A percentile compares a stretch with the other conserved stretches of the same genome.
Conservation (phyloP, 2,888 invertebrate genomes). For the Drosophila birchii region DNA sequence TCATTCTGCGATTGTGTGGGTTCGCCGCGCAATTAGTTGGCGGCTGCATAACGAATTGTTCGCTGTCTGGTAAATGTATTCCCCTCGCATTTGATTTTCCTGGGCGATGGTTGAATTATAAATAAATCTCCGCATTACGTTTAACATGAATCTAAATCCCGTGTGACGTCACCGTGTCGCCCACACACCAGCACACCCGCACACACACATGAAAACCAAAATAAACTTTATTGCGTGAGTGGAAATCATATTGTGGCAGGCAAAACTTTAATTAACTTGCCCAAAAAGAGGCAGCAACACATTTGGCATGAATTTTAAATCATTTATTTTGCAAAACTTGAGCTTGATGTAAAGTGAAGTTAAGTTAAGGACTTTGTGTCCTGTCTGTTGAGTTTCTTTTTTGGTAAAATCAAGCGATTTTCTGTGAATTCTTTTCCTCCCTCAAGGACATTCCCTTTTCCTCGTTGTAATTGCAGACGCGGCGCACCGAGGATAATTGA, state of each 20-base stretch:
- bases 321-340: constrained; percentile 7
- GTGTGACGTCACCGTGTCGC: constrained; percentile 61
- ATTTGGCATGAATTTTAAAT: constrained; percentile 27
- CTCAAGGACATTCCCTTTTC: not conserved
- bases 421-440: not conserved
- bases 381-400: not conserved
- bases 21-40: constrained; percentile 70
- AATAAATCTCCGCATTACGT: constrained; percentile 69
- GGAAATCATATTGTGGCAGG: constrained; percentile 33
- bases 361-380: constrained; percentile 9
- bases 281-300: not conserved
- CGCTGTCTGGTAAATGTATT: constrained; percentile 19
- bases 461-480: constrained; percentile 28
- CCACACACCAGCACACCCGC: constrained; percentile 11
- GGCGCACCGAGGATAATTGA: constrained; percentile 50
- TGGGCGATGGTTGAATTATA: constrained; percentile 56
- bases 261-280: constrained; percentile 30
- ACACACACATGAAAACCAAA: constrained; percentile 3
- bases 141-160: constrained; percentile 51
- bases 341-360: not conserved
- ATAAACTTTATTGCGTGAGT: constrained; percentile 30
- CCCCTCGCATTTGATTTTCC: constrained; percentile 31
- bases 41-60: constrained; percentile 53
- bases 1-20: constrained; percentile 23
- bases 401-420: not conserved